phyloP scores from a whole-genome alignment of 2,797 vertebrate genomes.

The Pseudochirops cupreus region DNA sequence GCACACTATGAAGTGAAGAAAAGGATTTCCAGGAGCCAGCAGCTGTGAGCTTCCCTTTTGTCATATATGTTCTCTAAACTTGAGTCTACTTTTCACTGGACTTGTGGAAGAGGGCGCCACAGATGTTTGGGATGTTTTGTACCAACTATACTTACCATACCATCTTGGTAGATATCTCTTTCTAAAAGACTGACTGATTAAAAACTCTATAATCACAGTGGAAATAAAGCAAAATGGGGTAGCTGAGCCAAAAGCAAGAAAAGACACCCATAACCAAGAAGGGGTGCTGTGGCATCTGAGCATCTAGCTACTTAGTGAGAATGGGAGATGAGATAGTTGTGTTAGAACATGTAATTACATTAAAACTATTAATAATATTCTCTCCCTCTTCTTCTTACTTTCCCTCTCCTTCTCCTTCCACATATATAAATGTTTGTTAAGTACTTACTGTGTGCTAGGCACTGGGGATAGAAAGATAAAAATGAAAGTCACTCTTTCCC shows the following conservation, averaged over 20 bases:
- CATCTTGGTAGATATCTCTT: not conserved
- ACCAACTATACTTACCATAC: not conserved
- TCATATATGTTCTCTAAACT: not conserved
- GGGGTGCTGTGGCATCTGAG: not conserved
- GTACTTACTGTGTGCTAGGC: not conserved
- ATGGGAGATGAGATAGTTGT: not conserved
- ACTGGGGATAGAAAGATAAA: not conserved
- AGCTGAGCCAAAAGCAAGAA: not conserved
- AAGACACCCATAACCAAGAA: not conserved
- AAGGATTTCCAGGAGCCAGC: not conserved
- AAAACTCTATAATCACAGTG: not conserved
- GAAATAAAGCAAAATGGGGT: not conserved
- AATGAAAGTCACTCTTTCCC: not conserved
- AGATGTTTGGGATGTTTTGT: not conserved
- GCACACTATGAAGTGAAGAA: not conserved
- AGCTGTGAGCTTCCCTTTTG: not conserved
- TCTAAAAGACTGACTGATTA: not conserved
- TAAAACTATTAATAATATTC: too few relatives aligned
- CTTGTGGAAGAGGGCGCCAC: not conserved
- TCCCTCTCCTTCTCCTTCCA: too few relatives aligned
- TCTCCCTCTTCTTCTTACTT: not conserved
- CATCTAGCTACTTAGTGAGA: not conserved
- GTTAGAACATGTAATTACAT: not conserved
- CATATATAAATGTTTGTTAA: not conserved
- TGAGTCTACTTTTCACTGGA: not conserved